Base-by-base conservation (phyloP, 2,888 invertebrate species). In the Latrodectus elegans region DNA sequence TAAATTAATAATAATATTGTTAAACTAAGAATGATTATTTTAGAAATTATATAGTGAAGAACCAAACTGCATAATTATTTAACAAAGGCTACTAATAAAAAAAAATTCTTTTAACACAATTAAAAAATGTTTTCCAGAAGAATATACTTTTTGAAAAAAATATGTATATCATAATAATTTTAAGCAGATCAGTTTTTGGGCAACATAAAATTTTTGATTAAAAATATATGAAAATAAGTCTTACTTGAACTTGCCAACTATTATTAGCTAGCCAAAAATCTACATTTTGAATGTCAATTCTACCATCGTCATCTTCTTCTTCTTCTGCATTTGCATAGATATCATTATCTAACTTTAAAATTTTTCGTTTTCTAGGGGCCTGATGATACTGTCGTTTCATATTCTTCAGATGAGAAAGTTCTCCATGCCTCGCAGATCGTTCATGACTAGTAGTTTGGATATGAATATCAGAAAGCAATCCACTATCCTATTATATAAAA, bases 201-300 rank as follows among this genome's bases (percentile, higher is more conserved):
- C 6, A 60, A 60, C 60, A 60, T 11, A 15, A 15, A 10, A 60
- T 11, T 60, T 60, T 11, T 60, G 60, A 73, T 73, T 22, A 38
- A 8, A 8, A 38, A 38, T 17, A 17, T 10, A 65, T 14, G 4
- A 22, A 51, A 51, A n/a, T 72, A 38, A n/a, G 38, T 75, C 70
- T 49, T 79, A 90, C 90, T 87, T 89, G 71, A 60, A 90, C 79
- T 91, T 96, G 94, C 10, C 94, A 93, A 4, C 94, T 94, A 92
- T 97, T 96, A 91, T 97, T 95, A 64, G 94, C 95, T 92, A 97
- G 94, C 38, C 96, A 93, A 92, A 97, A 97, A 92, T 97, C 97
- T 8, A 97, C 94, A 91, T 97, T 97, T 79, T 96, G 94, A 90
- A 97, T 95, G 92, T 97, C 95, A 71, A 95, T 93, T n/a, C 91